Evolutionary conservation across 2,113 vertebrate genomes (phyloP), one percentile per base, ranked within the genome.

Genomic region (Eudorcas thomsonii): DNA sequence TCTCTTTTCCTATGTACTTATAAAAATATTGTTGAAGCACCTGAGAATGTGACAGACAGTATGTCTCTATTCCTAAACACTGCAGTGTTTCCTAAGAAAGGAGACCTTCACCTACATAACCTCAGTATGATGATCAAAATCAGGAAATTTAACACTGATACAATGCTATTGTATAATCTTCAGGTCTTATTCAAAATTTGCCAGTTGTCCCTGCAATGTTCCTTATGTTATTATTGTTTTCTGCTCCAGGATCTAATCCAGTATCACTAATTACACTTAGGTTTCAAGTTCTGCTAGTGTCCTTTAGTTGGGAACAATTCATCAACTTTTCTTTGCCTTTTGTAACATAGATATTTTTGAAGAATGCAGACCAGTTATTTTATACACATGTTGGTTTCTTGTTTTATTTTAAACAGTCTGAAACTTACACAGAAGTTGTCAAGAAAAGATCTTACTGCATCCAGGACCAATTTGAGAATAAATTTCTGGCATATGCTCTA

Each of bases 261-360:
- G 1, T 60, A 54, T 74, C 64, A 81, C 23, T 57, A 2, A 6
- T 59, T 90, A 45, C 17, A 26, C 64, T 59, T 94, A 64, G 21
- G 74, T 96, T 97, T 96, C 7, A 90, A 95, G 25, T 90, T 62
- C 36, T 93, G 25, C 60, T 92, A 78, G 81, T 90, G 12, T 62
- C 39, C 33, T 78, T 83, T 82, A 87, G 60, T 17, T 84, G 45
- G 60, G 78, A 97, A 87, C 8, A 80, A 33, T 84, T 90, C 6
- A 39, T 96, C 48, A 71, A 64, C 45, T 95, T 95, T 82, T 81
- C 52, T 90, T 84, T 77, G 80, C 33, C 26, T 59, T 86, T 91
- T 92, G 17, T 80, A 62, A 83, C 3, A 71, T 5, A 59, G 60
- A 67, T 17, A 78, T n/a, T 92, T 95, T 95, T 88, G 36, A 96